Percentiles rank a stretch among this genome's conserved stretches.
Conservation (phyloP, 2,888 invertebrate genomes). For the Leptopilina syphax region DNA sequence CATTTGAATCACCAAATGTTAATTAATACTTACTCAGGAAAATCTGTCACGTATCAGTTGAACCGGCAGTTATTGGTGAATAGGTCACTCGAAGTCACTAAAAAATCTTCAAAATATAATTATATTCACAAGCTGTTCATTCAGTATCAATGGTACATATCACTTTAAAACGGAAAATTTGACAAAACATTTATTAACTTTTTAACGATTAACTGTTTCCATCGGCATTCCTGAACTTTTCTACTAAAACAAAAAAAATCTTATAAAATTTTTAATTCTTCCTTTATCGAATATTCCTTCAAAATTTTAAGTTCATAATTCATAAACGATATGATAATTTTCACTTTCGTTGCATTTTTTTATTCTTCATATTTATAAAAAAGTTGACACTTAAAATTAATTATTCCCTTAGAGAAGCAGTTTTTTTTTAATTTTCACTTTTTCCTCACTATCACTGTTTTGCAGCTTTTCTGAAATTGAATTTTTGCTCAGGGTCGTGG, state of each 20-base stretch:
- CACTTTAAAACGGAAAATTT: background rate
- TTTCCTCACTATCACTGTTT: slow-evolving; percentile 9
- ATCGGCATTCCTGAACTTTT: background rate
- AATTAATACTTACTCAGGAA: slow-evolving; percentile 23
- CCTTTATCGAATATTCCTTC: too few species aligned
- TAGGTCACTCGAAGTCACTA: slow-evolving; percentile 7
- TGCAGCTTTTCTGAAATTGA: background rate
- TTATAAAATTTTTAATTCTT: too few species aligned
- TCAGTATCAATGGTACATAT: background rate
- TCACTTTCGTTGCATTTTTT: too few species aligned
- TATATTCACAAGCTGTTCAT: background rate
- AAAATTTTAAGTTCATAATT: too few species aligned
- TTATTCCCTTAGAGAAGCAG: background rate
- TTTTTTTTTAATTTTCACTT: background rate
- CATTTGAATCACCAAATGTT: background rate
- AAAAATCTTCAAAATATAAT: background rate
- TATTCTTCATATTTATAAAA: background rate
- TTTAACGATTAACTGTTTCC: background rate
- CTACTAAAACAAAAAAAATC: too few species aligned
- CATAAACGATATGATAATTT: too few species aligned
- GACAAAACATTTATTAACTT: background rate
- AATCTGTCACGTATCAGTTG: background rate
- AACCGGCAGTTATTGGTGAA: background rate
- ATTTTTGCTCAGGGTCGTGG: slow-evolving; percentile 12
- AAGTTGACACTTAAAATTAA: background rate